These are phyloP conservation scores for Halocynthia aurantium DNA, from an alignment of 23 tunicate species.

Conservation along the genomic window DNA sequence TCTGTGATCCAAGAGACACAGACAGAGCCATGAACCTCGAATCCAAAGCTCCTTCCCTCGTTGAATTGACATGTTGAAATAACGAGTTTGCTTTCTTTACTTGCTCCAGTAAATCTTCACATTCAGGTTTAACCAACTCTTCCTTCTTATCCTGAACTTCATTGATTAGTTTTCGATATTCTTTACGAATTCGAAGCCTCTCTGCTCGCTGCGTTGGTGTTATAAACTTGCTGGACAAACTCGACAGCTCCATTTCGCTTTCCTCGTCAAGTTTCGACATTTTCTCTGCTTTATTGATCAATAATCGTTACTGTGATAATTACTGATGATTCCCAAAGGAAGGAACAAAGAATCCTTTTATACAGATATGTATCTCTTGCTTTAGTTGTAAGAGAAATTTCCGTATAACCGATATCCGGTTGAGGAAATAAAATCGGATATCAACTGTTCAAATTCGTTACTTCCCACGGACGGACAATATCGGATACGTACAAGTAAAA, in stretches of 20 bases:
- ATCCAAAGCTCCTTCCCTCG: conserved; percentile 82
- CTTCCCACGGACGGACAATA: too few species aligned
- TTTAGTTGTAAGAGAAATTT: too few species aligned
- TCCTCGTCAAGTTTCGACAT: background rate
- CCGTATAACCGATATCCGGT: too few species aligned
- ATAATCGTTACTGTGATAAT: too few species aligned
- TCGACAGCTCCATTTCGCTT: background rate
- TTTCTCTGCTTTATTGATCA: too few species aligned
- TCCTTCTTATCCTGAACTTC: conserved; percentile 79
- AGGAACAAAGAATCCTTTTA: too few species aligned
- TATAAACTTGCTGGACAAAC: conserved; percentile 6
- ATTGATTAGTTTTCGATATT: conserved; percentile 55
- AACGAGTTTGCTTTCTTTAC: conserved; percentile 61
- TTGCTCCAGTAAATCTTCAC: conserved; percentile 43
- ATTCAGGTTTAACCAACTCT: conserved; percentile 73
- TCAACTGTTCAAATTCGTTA: too few species aligned
- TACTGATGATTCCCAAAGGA: too few species aligned
- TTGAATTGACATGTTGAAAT: conserved; percentile 49
- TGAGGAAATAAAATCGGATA: too few species aligned
- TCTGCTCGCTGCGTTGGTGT: conserved; percentile 35
- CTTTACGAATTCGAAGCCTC: conserved; percentile 39
- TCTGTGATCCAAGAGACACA: conserved; percentile 68
- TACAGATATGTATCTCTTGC: too few species aligned
- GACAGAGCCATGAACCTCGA: conserved; percentile 70
- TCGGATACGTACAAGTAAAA: too few species aligned